Percentiles rank a stretch among this genome's conserved stretches.
phyloP scores from a whole-genome alignment of 2,888 invertebrate species.

The Omphaloscelis lunosa region DNA sequence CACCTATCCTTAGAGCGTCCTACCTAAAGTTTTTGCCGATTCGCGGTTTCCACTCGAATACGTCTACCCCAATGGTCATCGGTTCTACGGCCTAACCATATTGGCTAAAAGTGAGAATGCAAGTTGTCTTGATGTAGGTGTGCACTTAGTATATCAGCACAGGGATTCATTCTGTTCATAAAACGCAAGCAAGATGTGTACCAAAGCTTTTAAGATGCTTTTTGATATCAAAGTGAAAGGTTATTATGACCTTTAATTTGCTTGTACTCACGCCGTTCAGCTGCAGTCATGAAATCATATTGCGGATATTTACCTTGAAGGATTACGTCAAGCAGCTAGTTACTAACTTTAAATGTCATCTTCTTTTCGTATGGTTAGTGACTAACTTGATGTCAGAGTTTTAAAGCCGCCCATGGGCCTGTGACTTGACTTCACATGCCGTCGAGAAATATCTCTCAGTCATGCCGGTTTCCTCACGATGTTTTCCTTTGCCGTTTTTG shows the following conservation, averaged over 20 bases:
- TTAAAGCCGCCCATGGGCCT: too few relatives aligned
- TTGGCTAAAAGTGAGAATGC: background rate
- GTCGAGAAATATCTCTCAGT: too few relatives aligned
- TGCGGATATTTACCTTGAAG: background rate
- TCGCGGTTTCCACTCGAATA: background rate
- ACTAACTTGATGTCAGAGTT: too few relatives aligned
- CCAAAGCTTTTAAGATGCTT: background rate
- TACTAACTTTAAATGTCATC: background rate
- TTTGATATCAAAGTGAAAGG: background rate
- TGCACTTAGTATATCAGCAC: background rate
- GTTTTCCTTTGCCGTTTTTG: too few relatives aligned
- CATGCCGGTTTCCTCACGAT: too few relatives aligned
- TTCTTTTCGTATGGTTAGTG: too few relatives aligned
- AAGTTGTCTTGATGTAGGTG: background rate
- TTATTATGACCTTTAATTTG: background rate
- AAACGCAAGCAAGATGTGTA: background rate
- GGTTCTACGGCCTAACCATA: background rate
- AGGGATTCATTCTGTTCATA: slow-evolving; percentile 3
- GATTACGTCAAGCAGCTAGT: background rate
- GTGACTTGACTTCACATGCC: too few relatives aligned
- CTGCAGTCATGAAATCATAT: too few relatives aligned
- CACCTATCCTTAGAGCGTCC: background rate
- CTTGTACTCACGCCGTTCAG: background rate
- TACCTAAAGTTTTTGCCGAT: background rate
- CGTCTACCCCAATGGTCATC: background rate